These are phyloP conservation scores for Diplodus sargus DNA, from an alignment of 2,797 vertebrate genomes.

Conservation along the genomic window DNA sequence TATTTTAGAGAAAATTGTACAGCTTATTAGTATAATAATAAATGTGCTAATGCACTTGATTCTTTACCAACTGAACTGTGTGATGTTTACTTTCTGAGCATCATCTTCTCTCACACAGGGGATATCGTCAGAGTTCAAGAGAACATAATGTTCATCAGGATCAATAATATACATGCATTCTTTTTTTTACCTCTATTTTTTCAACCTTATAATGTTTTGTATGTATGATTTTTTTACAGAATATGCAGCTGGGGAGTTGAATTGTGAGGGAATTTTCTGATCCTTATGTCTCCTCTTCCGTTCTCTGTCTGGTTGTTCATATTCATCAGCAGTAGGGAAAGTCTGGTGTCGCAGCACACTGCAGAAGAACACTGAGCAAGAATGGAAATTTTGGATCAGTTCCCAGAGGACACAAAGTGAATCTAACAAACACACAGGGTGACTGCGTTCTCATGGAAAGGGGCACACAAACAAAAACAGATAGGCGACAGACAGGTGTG, in stretches of 20 bases:
- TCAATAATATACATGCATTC: background rate
- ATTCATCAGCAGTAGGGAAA: background rate
- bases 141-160: background rate
- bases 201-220: background rate
- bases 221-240: background rate
- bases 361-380: conserved; percentile 2
- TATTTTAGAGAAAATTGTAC: no score
- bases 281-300: conserved; percentile 18
- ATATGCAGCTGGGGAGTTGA: conserved; percentile 8
- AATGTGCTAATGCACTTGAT: background rate
- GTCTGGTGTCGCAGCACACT: conserved; percentile 1
- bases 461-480: conserved; percentile 37
- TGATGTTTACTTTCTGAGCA: background rate
- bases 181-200: background rate
- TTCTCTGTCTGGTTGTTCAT: conserved; percentile 12
- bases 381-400: conserved; percentile 17
- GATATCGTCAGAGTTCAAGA: background rate
- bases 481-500: conserved; percentile 41
- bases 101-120: background rate
- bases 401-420: conserved; percentile 37
- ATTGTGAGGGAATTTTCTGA: conserved; percentile 42
- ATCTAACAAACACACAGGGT: conserved; percentile 27
- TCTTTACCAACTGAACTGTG: background rate
- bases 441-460: conserved; percentile 26
- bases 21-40: no score